Evolutionary conservation across 2,797 vertebrate species (phyloP), one percentile per base, ranked within the genome.

Genomic region (Sebastes vulpes): DNA sequence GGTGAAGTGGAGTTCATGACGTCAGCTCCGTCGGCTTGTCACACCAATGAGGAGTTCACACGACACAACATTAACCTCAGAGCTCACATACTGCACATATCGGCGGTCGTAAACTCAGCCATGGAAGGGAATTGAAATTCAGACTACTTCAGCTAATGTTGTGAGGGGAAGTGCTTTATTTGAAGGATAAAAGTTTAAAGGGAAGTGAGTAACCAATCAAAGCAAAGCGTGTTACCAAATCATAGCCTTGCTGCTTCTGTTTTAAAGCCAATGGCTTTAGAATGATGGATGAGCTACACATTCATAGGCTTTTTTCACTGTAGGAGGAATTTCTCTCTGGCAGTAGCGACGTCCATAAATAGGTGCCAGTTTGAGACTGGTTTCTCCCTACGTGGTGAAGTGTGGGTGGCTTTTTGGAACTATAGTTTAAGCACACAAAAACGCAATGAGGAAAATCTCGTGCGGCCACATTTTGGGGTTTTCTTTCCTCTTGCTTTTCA

Each of bases 341-440:
- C 94, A 94, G 94, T 81, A 90, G 92, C 86, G 46, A 87, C 91
- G 91, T 95, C 95, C 95, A 94, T 93, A 96, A 96, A 96, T 96
- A 95, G 93, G 94, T 96, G 94, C 93, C 94, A 94, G 92, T 96
- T 94, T 92, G 86, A 91, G 84, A 94, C 92, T 89, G 86, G 93
- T 90, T 94, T 93, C 89, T 91, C 79, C 83, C 87, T 84, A 76
- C 88, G 86, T 92, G 92, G 91, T 91, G 91, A 89, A 90, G 90
- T 89, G 92, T 95, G 95, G 95, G 96, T 95, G 95, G 95, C 85
- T 95, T 94, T 94, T 81, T 93, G 89, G 87, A 94, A 81, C 79
- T 84, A 79, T 60, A 92, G 81, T 89, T 90, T 72, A 83, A 84
- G 81, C 85, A 78, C 85, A 94, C 88, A 77, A 82, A 90, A 91